phyloP scores from a whole-genome alignment of 2,113 vertebrate species.

The Oriolus oriolus region DNA sequence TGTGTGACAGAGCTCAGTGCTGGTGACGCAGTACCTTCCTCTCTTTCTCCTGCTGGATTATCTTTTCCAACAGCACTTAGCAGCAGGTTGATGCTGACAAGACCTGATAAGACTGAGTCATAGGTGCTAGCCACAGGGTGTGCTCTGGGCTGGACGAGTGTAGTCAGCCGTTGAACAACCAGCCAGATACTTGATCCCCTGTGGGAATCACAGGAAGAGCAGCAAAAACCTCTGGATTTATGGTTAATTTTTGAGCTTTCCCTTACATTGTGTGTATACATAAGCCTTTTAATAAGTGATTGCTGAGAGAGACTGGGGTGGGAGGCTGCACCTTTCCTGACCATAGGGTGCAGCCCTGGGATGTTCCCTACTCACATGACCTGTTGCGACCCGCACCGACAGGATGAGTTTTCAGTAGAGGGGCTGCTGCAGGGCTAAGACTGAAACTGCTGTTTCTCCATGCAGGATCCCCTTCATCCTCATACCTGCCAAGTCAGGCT shows the following conservation, averaged over 20 bases:
- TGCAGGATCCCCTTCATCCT: background rate
- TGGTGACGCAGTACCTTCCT: background rate
- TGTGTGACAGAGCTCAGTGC: background rate
- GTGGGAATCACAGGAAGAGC: background rate
- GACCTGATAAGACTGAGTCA: background rate
- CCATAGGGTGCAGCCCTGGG: background rate
- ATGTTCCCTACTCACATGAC: background rate
- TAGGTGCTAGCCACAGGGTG: background rate
- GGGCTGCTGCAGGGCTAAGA: background rate
- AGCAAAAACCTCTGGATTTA: background rate
- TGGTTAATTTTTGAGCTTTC: fast-evolving
- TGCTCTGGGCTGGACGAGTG: background rate
- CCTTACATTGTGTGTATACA: background rate
- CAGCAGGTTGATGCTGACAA: background rate
- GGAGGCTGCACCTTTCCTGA: background rate
- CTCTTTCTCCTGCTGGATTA: background rate
- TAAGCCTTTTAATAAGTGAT: background rate
- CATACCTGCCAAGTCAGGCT: background rate
- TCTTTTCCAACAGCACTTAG: background rate
- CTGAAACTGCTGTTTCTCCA: background rate
- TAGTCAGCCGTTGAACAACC: background rate
- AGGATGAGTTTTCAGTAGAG: background rate
- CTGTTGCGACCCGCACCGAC: fast-evolving
- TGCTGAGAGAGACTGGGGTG: background rate
- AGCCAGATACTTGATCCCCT: background rate